Evolutionary conservation across 1,140 invertebrate species (phyloP), one percentile per base, ranked within the genome.

Genomic region (Drosophila funebris): DNA sequence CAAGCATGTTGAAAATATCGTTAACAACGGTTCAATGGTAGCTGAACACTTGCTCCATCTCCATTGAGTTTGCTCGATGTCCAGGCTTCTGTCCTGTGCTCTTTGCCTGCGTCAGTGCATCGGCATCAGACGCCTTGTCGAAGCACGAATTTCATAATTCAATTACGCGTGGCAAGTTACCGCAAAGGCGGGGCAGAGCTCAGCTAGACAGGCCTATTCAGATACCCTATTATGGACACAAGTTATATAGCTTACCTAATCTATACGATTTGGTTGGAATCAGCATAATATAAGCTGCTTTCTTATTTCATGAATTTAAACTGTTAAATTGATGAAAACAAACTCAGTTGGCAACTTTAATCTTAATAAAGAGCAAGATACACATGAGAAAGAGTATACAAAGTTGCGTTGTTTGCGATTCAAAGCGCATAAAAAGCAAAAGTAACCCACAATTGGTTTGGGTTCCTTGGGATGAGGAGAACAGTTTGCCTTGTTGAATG

Each of bases 1-100:
- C 61, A 58, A 68, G 56, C 44, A 57, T 67, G 54, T 36, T 73
- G 43, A 75, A 82, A 82, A 66, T 73, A 63, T 70, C 60, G 69
- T 82, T 74, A 83, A n/a, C 1, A 27, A 78, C 79, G 79, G 56
- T 74, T 78, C 75, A 75, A 75, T 78, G 80, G 57, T 50, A 75
- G 73, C 44, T 13, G 4, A 5, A 66, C 63, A 76, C 46, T 56
- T 43, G 37, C 41, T 31, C 44, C 37, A 22, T 36, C 29, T 24
- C 22, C 54, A 37, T 43, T 7, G 18, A 16, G 18, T 24, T 18
- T 33, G 48, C 13, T 31, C 13, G 36, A 41, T 41, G 54, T 37
- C 37, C 37, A 29, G 57, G 46, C 46, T 18, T 31, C 57, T 44
- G 53, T 53, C 31, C 37, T 68, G 37, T 16, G 53, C 46, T 60